Conservation (phyloP, 1,140 invertebrate species). For the Heterodera carotae region DNA sequence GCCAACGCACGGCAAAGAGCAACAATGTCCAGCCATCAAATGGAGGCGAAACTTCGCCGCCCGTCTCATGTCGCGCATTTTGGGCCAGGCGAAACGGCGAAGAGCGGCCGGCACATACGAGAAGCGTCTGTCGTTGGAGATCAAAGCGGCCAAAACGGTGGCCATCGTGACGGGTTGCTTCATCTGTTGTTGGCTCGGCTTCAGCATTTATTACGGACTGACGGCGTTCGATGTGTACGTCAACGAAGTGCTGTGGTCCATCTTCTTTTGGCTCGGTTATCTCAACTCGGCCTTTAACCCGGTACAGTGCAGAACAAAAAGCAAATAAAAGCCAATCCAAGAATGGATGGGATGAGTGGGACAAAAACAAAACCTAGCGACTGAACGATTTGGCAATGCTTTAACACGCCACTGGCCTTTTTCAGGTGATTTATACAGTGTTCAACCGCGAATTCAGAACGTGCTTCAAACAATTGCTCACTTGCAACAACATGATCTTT, state of each 20-base stretch:
- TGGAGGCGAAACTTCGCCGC: conserved; percentile 49
- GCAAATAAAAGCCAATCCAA: background rate
- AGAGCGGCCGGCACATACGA: conserved; percentile 64
- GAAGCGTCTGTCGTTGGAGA: conserved; percentile 63
- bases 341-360: background rate
- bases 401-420: background rate
- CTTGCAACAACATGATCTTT: conserved; percentile 63
- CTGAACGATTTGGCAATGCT: no score
- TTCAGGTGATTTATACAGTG: conserved; percentile 56
- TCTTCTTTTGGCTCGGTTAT: conserved; percentile 63
- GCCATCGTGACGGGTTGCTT: conserved; percentile 95
- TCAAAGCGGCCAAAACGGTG: conserved; percentile 80
- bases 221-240: conserved; percentile 71
- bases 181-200: conserved; percentile 91
- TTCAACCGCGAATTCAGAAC: conserved; percentile 64
- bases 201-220: conserved; percentile 86
- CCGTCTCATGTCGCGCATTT: conserved; percentile 42
- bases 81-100: conserved; percentile 46
- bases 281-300: conserved; percentile 61
- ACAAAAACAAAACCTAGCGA: no score
- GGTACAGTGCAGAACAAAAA: conserved; percentile 52
- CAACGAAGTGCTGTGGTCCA: conserved; percentile 63
- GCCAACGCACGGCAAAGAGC: background rate
- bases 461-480: conserved; percentile 63
- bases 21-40: conserved; percentile 22